Evolutionary conservation across 1,140 invertebrate genomes (phyloP), one percentile per base, ranked within the genome.

Genomic region (Wasmannia auropunctata): DNA sequence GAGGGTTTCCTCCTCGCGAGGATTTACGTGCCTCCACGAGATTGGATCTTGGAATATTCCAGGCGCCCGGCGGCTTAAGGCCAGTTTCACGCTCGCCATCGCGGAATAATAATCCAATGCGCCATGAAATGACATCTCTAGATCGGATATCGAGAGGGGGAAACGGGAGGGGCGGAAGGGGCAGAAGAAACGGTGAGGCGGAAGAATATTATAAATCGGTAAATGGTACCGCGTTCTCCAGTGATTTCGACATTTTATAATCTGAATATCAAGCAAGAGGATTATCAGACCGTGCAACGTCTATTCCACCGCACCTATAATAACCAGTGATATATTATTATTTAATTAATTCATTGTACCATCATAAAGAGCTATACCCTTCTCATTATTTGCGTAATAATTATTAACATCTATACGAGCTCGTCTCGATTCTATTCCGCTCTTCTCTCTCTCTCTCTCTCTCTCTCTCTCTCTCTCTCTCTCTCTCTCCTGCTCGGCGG

Each of bases 1-100:
- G 63, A n/a, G n/a, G 34, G 22, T 65, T 28, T 25, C 62, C 51
- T 80, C 56, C 51, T 80, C 56, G 46, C 72, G 65, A 62, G 87
- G 58, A 84, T 89, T 89, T 89, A 90, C 87, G 83, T 90, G 88
- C 88, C 63, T 81, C 11, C 11, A n/a, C 51, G 65, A 89, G 85
- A 89, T 90, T 90, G 87, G 85, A 90, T 88, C 85, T 83, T 34
- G 56, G 87, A 54, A 62, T 81, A 86, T 88, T 75, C 84, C 87
- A 10, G 54, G 28, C 63, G 43, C 58, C 58, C 22, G 14, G 54
- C 63, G 37, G 72, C 72, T 22, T 51, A 65, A 69, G 86, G 74
- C 67, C 81, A 65, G 81, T 79, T 86, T 88, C 81, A 75, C 70
- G 79, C 86, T 88, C 58, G 49, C 83, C 60, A 86, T 86, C 63